phyloP scores from a whole-genome alignment of 2,113 vertebrate genomes.

The Poeciliopsis retropinna region DNA sequence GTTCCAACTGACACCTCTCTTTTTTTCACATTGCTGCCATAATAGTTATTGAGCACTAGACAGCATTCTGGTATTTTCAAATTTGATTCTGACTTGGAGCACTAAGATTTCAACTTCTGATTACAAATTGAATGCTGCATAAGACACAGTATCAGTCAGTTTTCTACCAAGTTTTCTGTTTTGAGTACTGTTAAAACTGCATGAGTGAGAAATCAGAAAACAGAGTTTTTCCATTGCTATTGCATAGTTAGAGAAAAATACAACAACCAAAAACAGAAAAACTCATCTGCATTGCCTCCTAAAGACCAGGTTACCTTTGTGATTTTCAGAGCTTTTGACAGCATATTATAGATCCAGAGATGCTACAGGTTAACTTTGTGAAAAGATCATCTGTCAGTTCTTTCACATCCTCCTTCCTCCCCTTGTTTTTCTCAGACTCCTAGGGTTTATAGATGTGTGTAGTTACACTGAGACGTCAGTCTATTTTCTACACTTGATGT shows the following conservation, averaged over 20 bases:
- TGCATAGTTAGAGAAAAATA: neutral
- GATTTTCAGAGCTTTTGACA: neutral
- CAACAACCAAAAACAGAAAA: neutral
- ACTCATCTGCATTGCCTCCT: neutral
- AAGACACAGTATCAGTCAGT: neutral
- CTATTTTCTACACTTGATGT: slow-evolving; percentile 14
- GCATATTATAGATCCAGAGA: neutral
- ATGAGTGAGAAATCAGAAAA: neutral
- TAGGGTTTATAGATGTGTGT: neutral
- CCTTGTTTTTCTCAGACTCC: slow-evolving; percentile 10
- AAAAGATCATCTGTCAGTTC: slow-evolving; percentile 11
- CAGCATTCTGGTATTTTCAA: neutral
- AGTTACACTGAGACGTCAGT: neutral
- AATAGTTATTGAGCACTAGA: neutral
- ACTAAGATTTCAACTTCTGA: neutral
- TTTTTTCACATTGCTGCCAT: neutral
- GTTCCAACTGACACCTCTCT: neutral
- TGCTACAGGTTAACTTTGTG: neutral
- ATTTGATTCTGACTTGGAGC: neutral
- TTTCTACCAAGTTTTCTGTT: neutral
- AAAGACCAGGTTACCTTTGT: neutral
- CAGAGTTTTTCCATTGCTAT: neutral
- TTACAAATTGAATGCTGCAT: neutral
- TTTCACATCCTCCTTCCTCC: neutral
- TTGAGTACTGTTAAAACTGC: neutral